These are phyloP conservation scores for Entomobrya proxima DNA, from an alignment of 2,888 invertebrate species.

Conservation along the genomic window DNA sequence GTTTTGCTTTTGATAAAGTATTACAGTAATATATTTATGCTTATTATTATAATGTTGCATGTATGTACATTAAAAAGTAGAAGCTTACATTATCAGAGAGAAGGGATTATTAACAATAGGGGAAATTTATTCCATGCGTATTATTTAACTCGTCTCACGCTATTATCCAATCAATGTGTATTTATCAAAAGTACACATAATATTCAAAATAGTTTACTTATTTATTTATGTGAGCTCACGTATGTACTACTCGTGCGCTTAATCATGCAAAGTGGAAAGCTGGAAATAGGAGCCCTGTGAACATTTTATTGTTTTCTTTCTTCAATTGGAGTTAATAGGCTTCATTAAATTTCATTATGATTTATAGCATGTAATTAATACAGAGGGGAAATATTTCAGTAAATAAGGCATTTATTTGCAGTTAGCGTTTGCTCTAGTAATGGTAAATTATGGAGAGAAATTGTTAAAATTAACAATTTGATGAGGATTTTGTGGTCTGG, in stretches of 20 bases:
- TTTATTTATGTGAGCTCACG: conserved; percentile 7
- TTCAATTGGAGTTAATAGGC: conserved; percentile 42
- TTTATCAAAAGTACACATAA: conserved; percentile 50
- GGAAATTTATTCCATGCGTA: conserved; percentile 11
- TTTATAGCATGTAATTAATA: conserved; percentile 54
- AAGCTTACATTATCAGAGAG: background rate
- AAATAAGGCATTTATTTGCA: conserved; percentile 5
- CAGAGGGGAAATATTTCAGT: conserved; percentile 13
- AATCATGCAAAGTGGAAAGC: background rate
- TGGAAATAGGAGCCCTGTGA: conserved; percentile 23
- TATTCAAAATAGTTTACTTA: conserved; percentile 1
- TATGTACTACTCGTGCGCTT: conserved; percentile 7
- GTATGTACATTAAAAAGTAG: background rate
- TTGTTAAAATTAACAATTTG: background rate
- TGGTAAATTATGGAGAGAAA: background rate
- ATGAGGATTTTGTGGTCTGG: too few relatives aligned
- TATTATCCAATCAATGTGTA: conserved; percentile 65
- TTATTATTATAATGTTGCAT: background rate
- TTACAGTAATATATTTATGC: background rate
- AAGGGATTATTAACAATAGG: conserved; percentile 19
- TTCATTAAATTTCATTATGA: conserved; percentile 63
- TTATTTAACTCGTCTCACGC: conserved; percentile 51
- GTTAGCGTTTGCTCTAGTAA: background rate
- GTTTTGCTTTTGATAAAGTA: conserved; percentile 11
- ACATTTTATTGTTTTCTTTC: conserved; percentile 49